Percentiles rank a stretch among this genome's conserved stretches.
Conservation (phyloP, 2,113 vertebrate species). For the Alosa alosa region DNA sequence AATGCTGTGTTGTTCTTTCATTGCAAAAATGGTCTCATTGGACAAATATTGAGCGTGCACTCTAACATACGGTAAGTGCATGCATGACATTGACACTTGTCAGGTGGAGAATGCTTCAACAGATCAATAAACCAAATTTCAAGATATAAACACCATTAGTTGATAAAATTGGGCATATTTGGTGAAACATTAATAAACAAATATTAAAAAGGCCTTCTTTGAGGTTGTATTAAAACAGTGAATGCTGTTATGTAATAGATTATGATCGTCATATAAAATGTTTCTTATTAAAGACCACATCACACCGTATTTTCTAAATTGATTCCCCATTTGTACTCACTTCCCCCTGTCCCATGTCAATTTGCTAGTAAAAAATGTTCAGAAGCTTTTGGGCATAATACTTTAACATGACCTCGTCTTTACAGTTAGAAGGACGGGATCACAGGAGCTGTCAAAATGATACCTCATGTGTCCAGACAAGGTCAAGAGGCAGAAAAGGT, state of each 20-base stretch:
- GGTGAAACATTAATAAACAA: background rate
- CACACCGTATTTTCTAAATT: no score
- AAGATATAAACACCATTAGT: background rate
- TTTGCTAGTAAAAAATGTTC: background rate
- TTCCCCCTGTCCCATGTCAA: background rate
- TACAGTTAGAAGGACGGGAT: background rate
- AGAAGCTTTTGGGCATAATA: background rate
- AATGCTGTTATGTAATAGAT: background rate
- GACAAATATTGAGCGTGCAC: no score
- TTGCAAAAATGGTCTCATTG: no score
- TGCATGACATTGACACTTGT: no score
- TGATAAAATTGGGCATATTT: background rate
- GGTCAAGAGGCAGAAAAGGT: constrained; percentile 42
- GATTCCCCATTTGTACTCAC: no score
- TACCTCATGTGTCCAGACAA: constrained; percentile 49
- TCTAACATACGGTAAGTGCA: no score
- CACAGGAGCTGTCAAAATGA: constrained; percentile 44
- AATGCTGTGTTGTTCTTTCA: no score
- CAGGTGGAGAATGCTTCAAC: no score
- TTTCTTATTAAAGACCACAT: no score
- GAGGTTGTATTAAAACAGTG: background rate
- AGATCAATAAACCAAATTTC: background rate
- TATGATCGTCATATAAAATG: no score
- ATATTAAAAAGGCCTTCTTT: background rate
- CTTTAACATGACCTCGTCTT: background rate